Base-by-base conservation (phyloP, 2,888 invertebrate species). In the Oligia strigilis region DNA sequence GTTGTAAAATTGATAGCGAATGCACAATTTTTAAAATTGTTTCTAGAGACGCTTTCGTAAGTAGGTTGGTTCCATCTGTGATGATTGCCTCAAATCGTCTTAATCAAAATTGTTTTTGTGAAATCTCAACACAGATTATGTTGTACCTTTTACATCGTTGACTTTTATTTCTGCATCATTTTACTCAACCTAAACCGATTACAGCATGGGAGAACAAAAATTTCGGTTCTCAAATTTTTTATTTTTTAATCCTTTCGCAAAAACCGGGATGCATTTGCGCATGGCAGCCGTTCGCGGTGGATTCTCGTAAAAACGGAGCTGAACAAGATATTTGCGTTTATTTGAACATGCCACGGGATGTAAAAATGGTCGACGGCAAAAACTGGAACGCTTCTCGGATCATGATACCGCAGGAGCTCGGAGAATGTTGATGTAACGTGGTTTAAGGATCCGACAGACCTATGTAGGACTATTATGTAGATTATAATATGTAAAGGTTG, bases 261-360 rank as follows among this genome's bases (percentile, higher is more conserved):
- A 82, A 78, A 82, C 64, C 49, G n/a, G 36, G 58, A 62, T 78
- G 78, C 81, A 78, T 81, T 75, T 81, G 40, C 46, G 65, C 77
- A 75, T 80, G 70, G 71, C 77, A 69, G 58, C 40, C 70, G 55
- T 77, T 75, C 62, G 79, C 77, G 46, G 71, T 43, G 29, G 73
- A 77, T 79, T 83, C 83, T 81, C 74, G 65, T 79, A 89, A 89
- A 90, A 89, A 87, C 82, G 58, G 67, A 73, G 70, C 64, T 77
- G 79, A 82, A 86, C 88, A 89, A 87, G 85, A 86, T 87, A 87
- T 87, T 87, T 87, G 86, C 85, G 84, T 86, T 84, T 80, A 86
- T 88, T 87, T 82, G 85, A 87, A 86, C 84, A 90, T 77, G 81
- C 75, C 69, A 73, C 55, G 74, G 77, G 71, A 78, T 83, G 86